Evolutionary conservation across 2,113 vertebrate species (phyloP).

Genomic region (Corythoichthys intestinalis): DNA sequence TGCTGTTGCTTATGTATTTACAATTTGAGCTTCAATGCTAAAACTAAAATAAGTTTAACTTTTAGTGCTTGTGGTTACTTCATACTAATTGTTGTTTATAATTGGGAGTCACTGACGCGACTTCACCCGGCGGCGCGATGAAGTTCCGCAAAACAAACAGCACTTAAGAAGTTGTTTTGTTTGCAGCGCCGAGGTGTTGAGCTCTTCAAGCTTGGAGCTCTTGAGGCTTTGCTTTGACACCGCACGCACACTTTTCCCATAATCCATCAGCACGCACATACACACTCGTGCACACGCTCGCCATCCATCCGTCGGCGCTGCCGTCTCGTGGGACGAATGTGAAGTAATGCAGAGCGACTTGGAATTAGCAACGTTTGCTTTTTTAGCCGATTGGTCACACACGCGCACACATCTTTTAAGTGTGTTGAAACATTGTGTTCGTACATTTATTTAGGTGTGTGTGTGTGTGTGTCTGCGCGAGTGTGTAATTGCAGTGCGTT

Average conservation of each 20-base stretch:
- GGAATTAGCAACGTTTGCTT: slow-evolving; percentile 79
- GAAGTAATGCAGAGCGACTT: slow-evolving; percentile 82
- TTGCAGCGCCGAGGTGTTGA: slow-evolving; percentile 47
- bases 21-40: too few species aligned
- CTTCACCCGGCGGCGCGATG: neutral
- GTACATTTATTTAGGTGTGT: neutral
- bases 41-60: neutral
- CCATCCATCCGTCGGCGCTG: slow-evolving; percentile 76
- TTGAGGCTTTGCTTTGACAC: slow-evolving; percentile 57
- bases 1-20: too few species aligned
- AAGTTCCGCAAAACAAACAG: slow-evolving; percentile 18
- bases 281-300: slow-evolving; percentile 27
- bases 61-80: neutral
- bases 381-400: slow-evolving; percentile 52
- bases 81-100: neutral
- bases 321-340: slow-evolving; percentile 83
- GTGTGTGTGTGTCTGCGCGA: slow-evolving; percentile 4
- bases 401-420: slow-evolving; percentile 11
- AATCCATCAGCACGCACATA: slow-evolving; percentile 38
- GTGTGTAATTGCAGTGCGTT: slow-evolving; percentile 52
- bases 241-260: slow-evolving; percentile 45
- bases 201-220: slow-evolving; percentile 24
- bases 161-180: slow-evolving; percentile 13
- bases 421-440: neutral
- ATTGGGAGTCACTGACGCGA: neutral